Percentiles rank a stretch among this genome's conserved stretches.
Evolutionary conservation across 2,797 vertebrate genomes (phyloP).

Genomic region (Falco cherrug): DNA sequence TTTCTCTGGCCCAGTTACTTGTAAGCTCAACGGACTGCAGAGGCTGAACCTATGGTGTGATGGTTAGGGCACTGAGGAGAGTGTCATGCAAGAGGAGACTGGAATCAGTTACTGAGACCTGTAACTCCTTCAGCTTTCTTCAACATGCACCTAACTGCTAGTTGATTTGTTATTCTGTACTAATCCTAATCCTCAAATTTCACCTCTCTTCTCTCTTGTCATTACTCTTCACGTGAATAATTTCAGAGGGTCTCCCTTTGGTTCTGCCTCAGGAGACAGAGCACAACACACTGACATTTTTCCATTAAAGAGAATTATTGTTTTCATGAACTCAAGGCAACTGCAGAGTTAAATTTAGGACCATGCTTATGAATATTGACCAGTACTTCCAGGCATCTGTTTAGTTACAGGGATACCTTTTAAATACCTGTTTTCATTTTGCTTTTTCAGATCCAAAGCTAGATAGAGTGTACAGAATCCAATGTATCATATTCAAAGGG

Average conservation of each 20-base stretch:
- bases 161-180: neutral
- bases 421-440: neutral
- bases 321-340: neutral
- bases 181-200: neutral
- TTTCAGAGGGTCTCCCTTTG: neutral
- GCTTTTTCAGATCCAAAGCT: neutral
- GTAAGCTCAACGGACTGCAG: neutral
- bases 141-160: neutral
- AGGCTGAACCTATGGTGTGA: neutral
- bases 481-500: slow-evolving; percentile 26
- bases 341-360: neutral
- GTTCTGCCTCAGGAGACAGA: neutral
- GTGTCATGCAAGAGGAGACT: neutral
- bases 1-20: neutral
- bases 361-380: neutral
- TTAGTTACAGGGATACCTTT: neutral
- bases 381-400: neutral
- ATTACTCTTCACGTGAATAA: neutral
- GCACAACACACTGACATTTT: neutral
- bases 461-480: neutral
- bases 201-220: neutral
- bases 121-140: neutral
- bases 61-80: neutral
- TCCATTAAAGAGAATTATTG: neutral
- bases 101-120: neutral